Evolutionary conservation across 2,888 invertebrate genomes (phyloP).

Genomic region (Drosophila limbata): DNA sequence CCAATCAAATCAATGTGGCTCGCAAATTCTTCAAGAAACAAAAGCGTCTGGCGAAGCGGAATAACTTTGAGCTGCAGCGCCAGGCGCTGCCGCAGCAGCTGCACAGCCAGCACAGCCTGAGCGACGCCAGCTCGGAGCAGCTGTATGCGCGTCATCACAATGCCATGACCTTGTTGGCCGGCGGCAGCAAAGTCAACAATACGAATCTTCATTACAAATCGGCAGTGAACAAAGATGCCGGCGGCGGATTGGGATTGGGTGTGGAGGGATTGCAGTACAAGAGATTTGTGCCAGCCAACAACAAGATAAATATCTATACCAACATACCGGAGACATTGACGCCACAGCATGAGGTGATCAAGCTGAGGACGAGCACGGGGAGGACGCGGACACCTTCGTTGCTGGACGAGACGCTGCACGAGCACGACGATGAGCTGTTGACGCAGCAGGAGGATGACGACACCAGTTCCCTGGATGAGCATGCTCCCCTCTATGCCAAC

Average conservation of each 20-base stretch:
- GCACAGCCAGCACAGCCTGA: slow-evolving; percentile 86
- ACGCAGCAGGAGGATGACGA: slow-evolving; percentile 76
- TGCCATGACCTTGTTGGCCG: slow-evolving; percentile 87
- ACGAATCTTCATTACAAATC: slow-evolving; percentile 89
- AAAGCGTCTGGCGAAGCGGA: slow-evolving; percentile 90
- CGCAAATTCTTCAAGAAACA: slow-evolving; percentile 96
- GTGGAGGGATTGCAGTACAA: slow-evolving; percentile 78
- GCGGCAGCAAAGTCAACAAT: slow-evolving; percentile 92
- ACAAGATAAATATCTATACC: slow-evolving; percentile 87
- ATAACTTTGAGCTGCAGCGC: slow-evolving; percentile 88
- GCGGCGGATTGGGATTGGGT: not conserved
- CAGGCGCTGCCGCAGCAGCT: slow-evolving; percentile 82
- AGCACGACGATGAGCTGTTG: slow-evolving; percentile 79
- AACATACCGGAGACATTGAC: slow-evolving; percentile 88
- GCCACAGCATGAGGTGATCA: slow-evolving; percentile 87
- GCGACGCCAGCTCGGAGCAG: slow-evolving; percentile 86
- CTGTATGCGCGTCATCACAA: slow-evolving; percentile 80
- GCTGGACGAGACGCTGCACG: slow-evolving; percentile 79
- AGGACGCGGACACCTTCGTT: slow-evolving; percentile 62
- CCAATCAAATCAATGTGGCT: slow-evolving; percentile 96
- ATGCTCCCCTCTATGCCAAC: slow-evolving; percentile 84
- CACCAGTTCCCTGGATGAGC: slow-evolving; percentile 79
- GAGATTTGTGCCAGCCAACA: slow-evolving; percentile 68
- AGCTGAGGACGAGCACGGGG: slow-evolving; percentile 65
- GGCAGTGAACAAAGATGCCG: slow-evolving; percentile 10